Evolutionary conservation across 2,797 vertebrate species (phyloP), one percentile per base, ranked within the genome.

Genomic region (Garrulus glandarius): DNA sequence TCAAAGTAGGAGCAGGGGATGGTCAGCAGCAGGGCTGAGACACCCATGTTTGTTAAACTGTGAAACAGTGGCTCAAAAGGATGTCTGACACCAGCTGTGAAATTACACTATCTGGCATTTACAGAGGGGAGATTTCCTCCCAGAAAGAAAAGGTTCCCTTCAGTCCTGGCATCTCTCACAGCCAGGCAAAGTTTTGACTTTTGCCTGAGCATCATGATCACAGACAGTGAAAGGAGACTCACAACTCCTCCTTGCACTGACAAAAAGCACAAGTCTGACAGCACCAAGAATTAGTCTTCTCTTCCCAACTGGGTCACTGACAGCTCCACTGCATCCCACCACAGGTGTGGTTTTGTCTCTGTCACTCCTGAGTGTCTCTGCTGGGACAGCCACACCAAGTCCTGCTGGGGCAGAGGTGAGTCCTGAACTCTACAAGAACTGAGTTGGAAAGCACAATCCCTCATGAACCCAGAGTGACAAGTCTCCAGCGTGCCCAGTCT

Each of bases 41-140:
- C 5, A 52, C 11, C 13, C 41, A 39, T 0, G 0, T 9, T 43
- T 24, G 67, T 37, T 44, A 20, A 63, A 15, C 9, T 3, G 44
- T 21, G 15, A 64, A 91, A 17, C 0, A 47, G 29, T 1, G 5
- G 57, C 63, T 69, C 81, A 44, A 32, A 50, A 81, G 53, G 53
- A 37, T 2, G 8, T 5, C 43, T 84, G 84, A 84, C 59, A 47
- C 26, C 56, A 85, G 86, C 80, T 55, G 78, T 74, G 86, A 94
- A 85, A 64, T 74, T 15, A 69, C 41, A 10, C 70, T 64, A 90
- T 15, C 57, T 71, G 63, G 26, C 64, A 93, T 47, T 95, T 84
- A 85, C 55, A 72, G 43, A 78, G 39, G 41, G 32, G 46, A 93
- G 39, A 49, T 39, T 86, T 96, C 84, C 76, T 65, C 29, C 52